Conservation (phyloP, 2,888 invertebrate genomes). For the Nudaria mundana region DNA sequence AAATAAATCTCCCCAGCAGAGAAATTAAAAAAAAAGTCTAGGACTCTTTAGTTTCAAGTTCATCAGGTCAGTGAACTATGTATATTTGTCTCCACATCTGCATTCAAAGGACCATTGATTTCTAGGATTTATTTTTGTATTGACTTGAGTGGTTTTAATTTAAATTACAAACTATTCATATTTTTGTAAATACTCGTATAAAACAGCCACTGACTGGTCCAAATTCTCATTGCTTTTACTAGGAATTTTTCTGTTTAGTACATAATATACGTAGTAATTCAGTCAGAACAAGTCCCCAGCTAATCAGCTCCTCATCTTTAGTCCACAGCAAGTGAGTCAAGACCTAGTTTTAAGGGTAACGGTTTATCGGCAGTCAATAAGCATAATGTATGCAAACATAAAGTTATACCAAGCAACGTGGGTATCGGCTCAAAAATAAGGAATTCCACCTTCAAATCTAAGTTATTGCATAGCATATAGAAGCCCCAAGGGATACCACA, state of each 20-base stretch:
- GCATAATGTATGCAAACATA: background rate
- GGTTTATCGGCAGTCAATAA: background rate
- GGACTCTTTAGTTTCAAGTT: constrained; percentile 30
- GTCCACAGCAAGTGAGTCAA: no score
- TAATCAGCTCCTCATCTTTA: no score
- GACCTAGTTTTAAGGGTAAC: no score
- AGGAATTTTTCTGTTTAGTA: no score
- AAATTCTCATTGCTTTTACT: no score
- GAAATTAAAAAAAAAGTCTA: constrained; percentile 44
- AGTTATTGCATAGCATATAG: background rate
- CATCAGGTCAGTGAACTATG: constrained; percentile 27
- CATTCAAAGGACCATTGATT: constrained; percentile 9
- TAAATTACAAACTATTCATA: no score
- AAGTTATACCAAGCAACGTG: no score
- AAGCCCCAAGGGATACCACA: background rate
- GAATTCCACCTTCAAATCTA: background rate
- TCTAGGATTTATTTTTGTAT: constrained; percentile 5
- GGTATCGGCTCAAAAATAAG: background rate
- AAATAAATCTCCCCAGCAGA: constrained; percentile 72
- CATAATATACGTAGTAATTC: no score
- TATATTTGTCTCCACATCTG: constrained; percentile 30
- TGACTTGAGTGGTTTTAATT: no score
- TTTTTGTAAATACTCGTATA: no score
- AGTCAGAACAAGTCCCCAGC: no score
- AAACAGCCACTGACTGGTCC: no score